A percentile compares a stretch with the other conserved stretches of the same genome.
Conservation (phyloP, 64 coral and sea anemone species). For the Anthopleura sola region DNA sequence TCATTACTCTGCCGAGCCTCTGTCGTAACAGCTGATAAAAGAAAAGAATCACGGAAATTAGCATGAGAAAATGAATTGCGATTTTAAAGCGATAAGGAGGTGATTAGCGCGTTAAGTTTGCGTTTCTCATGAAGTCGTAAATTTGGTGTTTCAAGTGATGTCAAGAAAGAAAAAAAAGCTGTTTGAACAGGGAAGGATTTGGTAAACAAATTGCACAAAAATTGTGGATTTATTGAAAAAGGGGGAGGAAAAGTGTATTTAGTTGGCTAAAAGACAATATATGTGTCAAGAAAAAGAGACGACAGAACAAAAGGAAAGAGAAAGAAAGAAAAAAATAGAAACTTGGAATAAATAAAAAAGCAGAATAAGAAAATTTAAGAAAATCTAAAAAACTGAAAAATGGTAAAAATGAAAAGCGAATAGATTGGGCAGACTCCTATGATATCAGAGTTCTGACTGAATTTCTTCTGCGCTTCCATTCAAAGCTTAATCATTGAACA, state of each 20-base stretch:
- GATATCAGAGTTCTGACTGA: too few relatives aligned
- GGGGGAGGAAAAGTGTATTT: neutral
- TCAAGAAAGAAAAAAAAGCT: neutral
- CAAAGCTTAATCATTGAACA: too few relatives aligned
- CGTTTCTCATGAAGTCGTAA: neutral
- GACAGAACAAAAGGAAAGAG: neutral
- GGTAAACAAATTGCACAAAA: neutral
- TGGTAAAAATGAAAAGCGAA: too few relatives aligned
- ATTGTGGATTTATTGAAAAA: neutral
- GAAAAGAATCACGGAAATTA: neutral
- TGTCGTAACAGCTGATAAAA: conserved; percentile 33
- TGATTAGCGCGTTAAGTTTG: neutral
- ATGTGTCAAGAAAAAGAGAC: neutral
- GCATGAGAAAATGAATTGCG: neutral
- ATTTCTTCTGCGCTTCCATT: too few relatives aligned
- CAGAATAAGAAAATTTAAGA: too few relatives aligned
- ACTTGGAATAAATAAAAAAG: too few relatives aligned
- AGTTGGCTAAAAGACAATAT: neutral
- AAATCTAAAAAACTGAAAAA: too few relatives aligned
- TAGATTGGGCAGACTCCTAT: too few relatives aligned
- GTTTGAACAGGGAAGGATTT: neutral
- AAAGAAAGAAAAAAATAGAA: neutral
- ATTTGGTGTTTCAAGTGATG: neutral
- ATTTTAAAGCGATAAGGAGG: neutral
- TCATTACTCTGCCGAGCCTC: conserved; percentile 23